These are phyloP conservation scores for Pegoplata infirma DNA, from an alignment of 2,888 invertebrate genomes.

Conservation along the genomic window DNA sequence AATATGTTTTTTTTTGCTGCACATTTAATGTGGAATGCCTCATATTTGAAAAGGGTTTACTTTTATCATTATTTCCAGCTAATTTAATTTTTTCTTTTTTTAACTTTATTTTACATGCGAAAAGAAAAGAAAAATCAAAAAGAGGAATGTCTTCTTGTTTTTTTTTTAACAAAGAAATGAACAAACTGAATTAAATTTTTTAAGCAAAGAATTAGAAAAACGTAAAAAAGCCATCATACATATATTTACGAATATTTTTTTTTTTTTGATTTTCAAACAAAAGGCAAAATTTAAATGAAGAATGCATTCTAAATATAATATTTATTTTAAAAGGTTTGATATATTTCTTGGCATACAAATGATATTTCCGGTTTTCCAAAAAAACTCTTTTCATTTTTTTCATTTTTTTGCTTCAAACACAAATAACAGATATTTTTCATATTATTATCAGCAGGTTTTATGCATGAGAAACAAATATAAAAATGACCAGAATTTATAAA, in stretches of 20 bases:
- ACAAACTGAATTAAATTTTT: constrained; percentile 44
- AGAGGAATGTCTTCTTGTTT: constrained; percentile 19
- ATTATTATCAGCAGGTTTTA: constrained; percentile 46
- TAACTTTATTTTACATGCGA: background rate
- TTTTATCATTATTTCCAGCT: constrained; percentile 58
- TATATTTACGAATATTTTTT: background rate
- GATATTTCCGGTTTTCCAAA: constrained; percentile 44
- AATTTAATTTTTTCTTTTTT: constrained; percentile 49
- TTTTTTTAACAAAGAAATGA: constrained; percentile 33
- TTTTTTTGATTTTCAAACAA: constrained; percentile 20
- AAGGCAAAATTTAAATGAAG: constrained; percentile 11
- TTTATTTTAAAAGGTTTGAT: background rate
- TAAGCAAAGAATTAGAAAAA: constrained; percentile 33
- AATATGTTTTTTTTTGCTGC: too few relatives aligned
- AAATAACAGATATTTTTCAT: constrained; percentile 25
- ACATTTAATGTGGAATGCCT: too few relatives aligned
- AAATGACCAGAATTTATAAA: constrained; percentile 10
- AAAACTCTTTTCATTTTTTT: background rate
- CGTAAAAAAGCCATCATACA: constrained; percentile 2
- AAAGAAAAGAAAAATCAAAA: background rate
- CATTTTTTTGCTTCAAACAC: too few relatives aligned
- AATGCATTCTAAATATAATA: constrained; percentile 26
- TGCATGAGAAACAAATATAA: constrained; percentile 18
- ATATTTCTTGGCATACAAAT: constrained; percentile 50
- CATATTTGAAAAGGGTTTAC: constrained; percentile 42